Evolutionary conservation across 2,888 invertebrate genomes (phyloP), one percentile per base, ranked within the genome.

Genomic region (Mechanitis mazaeus): DNA sequence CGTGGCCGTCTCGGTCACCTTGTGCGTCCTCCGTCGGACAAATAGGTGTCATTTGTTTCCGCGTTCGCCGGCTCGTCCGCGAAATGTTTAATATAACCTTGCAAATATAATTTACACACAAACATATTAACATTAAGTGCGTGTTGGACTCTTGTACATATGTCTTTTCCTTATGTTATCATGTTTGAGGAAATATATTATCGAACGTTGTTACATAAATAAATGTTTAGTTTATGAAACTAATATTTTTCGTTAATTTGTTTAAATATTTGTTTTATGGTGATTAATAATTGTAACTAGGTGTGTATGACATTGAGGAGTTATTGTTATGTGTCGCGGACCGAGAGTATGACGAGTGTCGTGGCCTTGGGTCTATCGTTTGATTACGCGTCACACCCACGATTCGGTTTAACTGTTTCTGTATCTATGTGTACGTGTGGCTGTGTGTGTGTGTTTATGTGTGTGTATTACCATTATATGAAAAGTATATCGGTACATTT

Each of bases 11-110:
- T 75, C 85, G 86, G 89, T 88, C 88, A 87, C 89, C 88, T 88
- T 88, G 86, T 75, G 69, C 81, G 86, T 85, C 83, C 84, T 74
- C 83, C 78, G 83, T 81, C 86, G 84, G 85, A 79, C 86, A 80
- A 83, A 84, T 84, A 85, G 86, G 85, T 84, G 75, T 73, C 71
- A 67, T 71, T 74, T 75, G 79, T 80, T 87, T 87, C 87, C 86
- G 85, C 79, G 77, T 86, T 77, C 73, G 70, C 72, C 64, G 70
- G 72, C 72, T 74, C 73, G 62, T 69, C 69, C 65, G 68, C 68
- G 55, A 68, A 74, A 71, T 72, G 71, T 71, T 75, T 69, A 65
- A 67, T 63, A 60, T 68, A 69, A 63, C 68, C 70, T 71, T 71
- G 70, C 69, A 67, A 50, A 61, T 58, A 59, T 45, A 50, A 66